Evolutionary conservation across 2,797 vertebrate genomes (phyloP), one percentile per base, ranked within the genome.

Genomic region (Sebastes hopkinsi): DNA sequence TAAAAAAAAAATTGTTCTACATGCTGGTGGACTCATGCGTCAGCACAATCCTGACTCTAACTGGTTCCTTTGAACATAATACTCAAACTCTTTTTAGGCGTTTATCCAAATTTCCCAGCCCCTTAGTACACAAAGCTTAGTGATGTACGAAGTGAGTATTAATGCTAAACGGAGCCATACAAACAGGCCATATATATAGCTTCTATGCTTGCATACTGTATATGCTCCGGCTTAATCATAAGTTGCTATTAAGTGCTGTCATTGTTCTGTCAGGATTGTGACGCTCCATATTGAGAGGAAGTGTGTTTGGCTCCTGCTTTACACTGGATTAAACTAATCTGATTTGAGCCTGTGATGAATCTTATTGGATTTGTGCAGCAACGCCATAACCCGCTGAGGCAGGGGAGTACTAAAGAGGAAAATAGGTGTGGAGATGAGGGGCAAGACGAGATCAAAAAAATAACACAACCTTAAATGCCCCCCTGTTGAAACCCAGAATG

Each of bases 291-390:
- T 75, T 72, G 69, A 75, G 27, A 75, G 58, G 67, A 79, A 88
- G 72, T 72, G 66, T 52, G 25, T 89, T 88, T 83, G 67, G 64
- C 79, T 81, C 61, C 75, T 78, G 80, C 58, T 69, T 81, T 83
- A 81, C 81, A 83, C 78, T 38, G 79, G 87, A 92, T 92, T 92
- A 92, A 81, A 78, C 75, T 89, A 92, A 93, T 92, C 87, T 88
- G 84, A 92, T 93, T 90, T 92, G 83, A 89, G 81, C 80, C 82
- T 34, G 52, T 69, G 87, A 92, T 89, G 84, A 88, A 89, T 89
- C 75, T 89, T 84, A 92, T 90, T 92, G 82, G 87, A 91, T 92
- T 91, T 91, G 72, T 85, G 89, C n/a, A 29, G 69, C 50, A 72
- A 55, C 20, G 67, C 27, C 56, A 59, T 25, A 84, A 79, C 82